Evolutionary conservation across 2,113 vertebrate genomes (phyloP), one percentile per base, ranked within the genome.

Genomic region (Pachyramphus minor): DNA sequence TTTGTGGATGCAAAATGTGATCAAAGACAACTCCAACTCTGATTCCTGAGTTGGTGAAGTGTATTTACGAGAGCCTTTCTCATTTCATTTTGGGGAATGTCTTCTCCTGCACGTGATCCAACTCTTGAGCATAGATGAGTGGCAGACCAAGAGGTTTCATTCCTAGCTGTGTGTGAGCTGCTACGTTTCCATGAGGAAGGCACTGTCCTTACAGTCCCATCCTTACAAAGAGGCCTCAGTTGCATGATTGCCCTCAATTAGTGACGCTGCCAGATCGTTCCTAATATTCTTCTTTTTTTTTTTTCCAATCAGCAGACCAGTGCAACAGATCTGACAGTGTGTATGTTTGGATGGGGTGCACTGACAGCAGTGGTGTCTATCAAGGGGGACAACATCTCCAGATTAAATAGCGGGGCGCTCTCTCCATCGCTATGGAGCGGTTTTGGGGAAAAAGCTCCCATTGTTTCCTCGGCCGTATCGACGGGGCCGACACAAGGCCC

Each of bases 381-480:
- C 77, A 45, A 75, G 91, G 89, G 82, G 90, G 89, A 90, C 90
- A 95, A 95, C 90, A 93, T 35, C 28, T 93, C 88, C 42, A 78
- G 89, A 93, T 95, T 63, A 96, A 97, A 93, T 85, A 97, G 95
- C 94, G 67, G 84, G 84, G 81, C 23, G 13, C 88, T 96, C 89
- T 84, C 74, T 89, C 95, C 92, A 69, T 96, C 87, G 5, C 15
- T 76, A 67, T 90, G 89, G 76, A 78, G 92, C 81, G 91, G 80
- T 89, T 82, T 24, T 0, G 9, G 92, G 87, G 80, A 97, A 95
- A 94, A 96, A 88, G 92, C 97, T 76, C 72, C 67, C 76, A 79
- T 94, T 97, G 96, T 95, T 97, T 93, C 85, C 91, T 31, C 1
- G 18, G 85, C 87, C 84, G 12, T 96, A 71, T 96, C 30, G 47